Percentiles rank a stretch among this genome's conserved stretches.
These are phyloP conservation scores for Prosopocoilus inquinatus DNA, from an alignment of 2,888 invertebrate species.

Conservation along the genomic window DNA sequence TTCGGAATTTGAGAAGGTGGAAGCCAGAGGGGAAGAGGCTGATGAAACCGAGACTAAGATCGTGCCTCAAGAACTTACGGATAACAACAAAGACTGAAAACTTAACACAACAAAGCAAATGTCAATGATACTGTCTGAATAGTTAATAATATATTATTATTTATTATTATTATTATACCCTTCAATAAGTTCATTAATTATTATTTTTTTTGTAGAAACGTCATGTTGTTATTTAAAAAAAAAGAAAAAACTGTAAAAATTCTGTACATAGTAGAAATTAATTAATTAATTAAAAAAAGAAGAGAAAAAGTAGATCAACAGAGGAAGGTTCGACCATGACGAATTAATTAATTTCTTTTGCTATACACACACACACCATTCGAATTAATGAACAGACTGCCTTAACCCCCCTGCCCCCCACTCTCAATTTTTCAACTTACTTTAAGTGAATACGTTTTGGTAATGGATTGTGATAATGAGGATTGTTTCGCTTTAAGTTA, in stretches of 20 bases:
- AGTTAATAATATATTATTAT: no score
- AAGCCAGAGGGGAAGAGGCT: neutral
- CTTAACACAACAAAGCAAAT: no score
- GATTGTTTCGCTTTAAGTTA: conserved; percentile 20
- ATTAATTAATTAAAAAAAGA: neutral
- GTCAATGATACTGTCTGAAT: no score
- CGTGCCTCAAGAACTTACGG: no score
- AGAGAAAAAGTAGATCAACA: neutral
- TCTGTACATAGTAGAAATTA: neutral
- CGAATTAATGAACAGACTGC: neutral
- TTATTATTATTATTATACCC: no score
- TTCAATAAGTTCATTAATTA: no score
- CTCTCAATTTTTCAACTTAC: conserved; percentile 8
- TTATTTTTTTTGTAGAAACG: no score
- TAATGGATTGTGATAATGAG: conserved; percentile 21
- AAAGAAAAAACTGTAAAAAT: neutral
- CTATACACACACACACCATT: neutral
- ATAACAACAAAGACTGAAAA: no score
- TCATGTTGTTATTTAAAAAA: neutral
- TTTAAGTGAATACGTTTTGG: conserved; percentile 10
- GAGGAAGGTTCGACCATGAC: neutral
- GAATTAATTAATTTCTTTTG: neutral
- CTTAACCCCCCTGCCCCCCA: no score
- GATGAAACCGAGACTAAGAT: neutral
- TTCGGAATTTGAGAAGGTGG: neutral